Percentiles rank a stretch among this genome's conserved stretches.
These are phyloP conservation scores for Pitangus sulphuratus DNA, from an alignment of 2,797 vertebrate genomes.

Conservation along the genomic window DNA sequence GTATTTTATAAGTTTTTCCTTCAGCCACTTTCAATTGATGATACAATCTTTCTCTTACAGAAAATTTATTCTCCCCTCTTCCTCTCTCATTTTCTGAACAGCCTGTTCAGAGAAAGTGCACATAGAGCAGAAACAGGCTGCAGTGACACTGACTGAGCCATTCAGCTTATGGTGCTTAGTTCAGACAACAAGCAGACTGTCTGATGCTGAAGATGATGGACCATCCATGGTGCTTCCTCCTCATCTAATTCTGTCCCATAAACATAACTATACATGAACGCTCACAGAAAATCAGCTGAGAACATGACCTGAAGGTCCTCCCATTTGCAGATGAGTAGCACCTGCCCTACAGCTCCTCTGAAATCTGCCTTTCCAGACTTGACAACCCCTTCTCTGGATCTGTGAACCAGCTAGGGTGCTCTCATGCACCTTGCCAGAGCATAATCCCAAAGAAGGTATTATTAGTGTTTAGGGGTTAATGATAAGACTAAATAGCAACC, in stretches of 20 bases:
- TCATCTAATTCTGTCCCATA: background rate
- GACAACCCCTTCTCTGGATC: background rate
- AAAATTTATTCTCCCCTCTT: background rate
- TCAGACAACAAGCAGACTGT: background rate
- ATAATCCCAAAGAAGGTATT: background rate
- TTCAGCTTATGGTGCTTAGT: background rate
- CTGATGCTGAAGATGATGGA: background rate
- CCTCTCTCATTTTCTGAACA: background rate
- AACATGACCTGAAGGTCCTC: background rate
- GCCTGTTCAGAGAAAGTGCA: background rate
- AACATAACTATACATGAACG: background rate
- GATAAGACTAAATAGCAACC: background rate
- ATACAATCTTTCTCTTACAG: background rate
- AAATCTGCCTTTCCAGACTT: background rate
- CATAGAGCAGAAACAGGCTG: background rate
- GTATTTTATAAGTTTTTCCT: background rate
- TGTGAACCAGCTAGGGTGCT: background rate
- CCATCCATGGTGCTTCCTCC: fast-evolving
- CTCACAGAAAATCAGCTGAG: background rate
- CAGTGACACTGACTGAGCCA: background rate
- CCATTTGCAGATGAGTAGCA: fast-evolving
- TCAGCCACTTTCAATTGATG: background rate
- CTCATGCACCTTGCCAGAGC: background rate
- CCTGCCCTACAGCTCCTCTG: background rate
- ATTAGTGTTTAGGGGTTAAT: background rate